Evolutionary conservation across 2,113 vertebrate species (phyloP).

Genomic region (Hyla sarda): DNA sequence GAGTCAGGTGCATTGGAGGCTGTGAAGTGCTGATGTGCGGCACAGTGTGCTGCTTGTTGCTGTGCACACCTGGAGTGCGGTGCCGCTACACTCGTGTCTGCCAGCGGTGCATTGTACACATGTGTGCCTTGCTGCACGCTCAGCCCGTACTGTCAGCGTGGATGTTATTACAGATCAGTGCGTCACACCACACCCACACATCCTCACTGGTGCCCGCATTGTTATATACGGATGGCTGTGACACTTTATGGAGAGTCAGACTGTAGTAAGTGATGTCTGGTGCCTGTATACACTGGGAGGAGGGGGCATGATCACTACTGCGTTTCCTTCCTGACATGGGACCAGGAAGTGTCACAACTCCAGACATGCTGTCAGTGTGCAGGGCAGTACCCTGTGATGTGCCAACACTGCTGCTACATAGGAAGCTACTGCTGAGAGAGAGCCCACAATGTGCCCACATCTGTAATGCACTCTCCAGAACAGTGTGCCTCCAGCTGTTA

Average conservation of each 20-base stretch:
- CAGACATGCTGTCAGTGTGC: not conserved
- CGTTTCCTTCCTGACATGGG: not conserved
- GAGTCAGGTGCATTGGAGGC: slow-evolving; percentile 11
- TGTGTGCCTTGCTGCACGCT: not conserved
- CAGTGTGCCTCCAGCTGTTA: too few relatives aligned
- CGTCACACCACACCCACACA: slow-evolving; percentile 10
- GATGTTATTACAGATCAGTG: not conserved
- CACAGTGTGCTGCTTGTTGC: too few relatives aligned
- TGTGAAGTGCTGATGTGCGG: not conserved
- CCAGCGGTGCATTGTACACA: slow-evolving; percentile 4
- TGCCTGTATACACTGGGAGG: not conserved
- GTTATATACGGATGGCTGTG: too few relatives aligned
- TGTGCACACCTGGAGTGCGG: too few relatives aligned
- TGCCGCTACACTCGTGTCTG: not conserved
- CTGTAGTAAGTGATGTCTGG: not conserved
- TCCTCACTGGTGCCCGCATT: not conserved
- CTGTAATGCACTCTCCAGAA: not conserved
- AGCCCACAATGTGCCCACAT: not conserved
- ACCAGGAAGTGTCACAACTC: slow-evolving; percentile 41
- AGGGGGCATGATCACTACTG: too few relatives aligned
- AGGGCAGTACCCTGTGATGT: not conserved
- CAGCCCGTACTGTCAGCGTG: not conserved
- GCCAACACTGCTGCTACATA: not conserved
- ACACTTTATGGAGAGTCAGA: not conserved
- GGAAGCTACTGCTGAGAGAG: not conserved